Conservation (phyloP, 92 coral and sea anemone species). For the Epizoanthus rinbou region DNA sequence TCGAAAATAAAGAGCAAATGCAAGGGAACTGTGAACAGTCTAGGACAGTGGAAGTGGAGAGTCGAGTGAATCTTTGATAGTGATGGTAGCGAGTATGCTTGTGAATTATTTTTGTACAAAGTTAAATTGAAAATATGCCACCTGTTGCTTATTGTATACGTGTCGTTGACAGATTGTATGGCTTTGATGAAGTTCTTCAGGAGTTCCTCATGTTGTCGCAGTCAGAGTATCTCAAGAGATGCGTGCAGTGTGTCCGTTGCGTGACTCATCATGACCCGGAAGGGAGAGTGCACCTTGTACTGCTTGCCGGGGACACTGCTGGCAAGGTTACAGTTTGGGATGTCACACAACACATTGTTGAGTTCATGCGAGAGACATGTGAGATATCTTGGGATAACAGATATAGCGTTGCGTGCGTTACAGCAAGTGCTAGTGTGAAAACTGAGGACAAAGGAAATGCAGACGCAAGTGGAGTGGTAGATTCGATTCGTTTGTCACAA, state of each 20-base stretch:
- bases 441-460: not conserved
- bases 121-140: not conserved
- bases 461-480: not conserved
- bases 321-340: constrained; percentile 91
- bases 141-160: not conserved
- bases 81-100: no score
- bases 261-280: constrained; percentile 47
- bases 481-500: not conserved
- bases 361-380: constrained; percentile 44
- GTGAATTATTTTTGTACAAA: not conserved
- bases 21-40: no score
- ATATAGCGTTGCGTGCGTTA: not conserved
- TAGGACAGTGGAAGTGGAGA: no score
- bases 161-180: constrained; percentile 67
- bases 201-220: constrained; percentile 73
- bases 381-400: not conserved
- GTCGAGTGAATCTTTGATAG: no score
- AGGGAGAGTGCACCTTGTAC: constrained; percentile 52
- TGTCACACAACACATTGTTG: constrained; percentile 61
- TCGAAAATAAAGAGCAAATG: no score
- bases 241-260: constrained; percentile 78
- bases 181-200: constrained; percentile 68
- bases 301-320: constrained; percentile 94
- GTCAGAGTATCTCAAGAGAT: constrained; percentile 78
- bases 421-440: not conserved